Conservation (phyloP, 1,140 invertebrate genomes). For the Trypoxylus dichotomus region DNA sequence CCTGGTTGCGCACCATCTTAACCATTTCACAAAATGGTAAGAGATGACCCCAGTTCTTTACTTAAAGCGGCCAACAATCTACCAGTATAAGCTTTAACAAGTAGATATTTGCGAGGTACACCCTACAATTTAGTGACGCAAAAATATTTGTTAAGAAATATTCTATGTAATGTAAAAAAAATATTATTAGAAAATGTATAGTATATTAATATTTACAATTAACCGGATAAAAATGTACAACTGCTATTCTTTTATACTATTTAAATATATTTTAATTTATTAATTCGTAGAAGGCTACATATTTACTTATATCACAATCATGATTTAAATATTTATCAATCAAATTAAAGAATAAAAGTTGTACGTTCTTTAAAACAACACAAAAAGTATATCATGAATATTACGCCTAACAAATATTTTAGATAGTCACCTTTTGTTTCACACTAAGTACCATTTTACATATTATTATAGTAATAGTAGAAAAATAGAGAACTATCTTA, state of each 20-base stretch:
- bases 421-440: conserved; percentile 1
- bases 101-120: conserved; percentile 48
- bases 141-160: conserved; percentile 33
- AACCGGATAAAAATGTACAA: background rate
- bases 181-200: background rate
- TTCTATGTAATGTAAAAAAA: background rate
- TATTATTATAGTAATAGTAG: conserved; percentile 27
- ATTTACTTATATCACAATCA: conserved; percentile 28
- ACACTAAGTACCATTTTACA: background rate
- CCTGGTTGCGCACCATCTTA: conserved; percentile 44
- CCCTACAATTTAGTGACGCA: conserved; percentile 39
- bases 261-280: background rate
- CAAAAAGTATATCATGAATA: background rate
- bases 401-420: conserved; percentile 16
- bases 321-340: background rate
- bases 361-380: background rate
- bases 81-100: conserved; percentile 37
- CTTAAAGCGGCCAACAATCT: conserved; percentile 39
- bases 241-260: background rate
- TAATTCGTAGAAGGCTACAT: conserved; percentile 10
- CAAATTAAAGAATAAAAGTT: conserved; percentile 11
- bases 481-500: conserved; percentile 31
- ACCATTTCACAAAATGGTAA: conserved; percentile 51
- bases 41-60: conserved; percentile 38
- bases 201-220: background rate